phyloP scores from a whole-genome alignment of 2,888 invertebrate genomes.

The Keiferia lycopersicella region DNA sequence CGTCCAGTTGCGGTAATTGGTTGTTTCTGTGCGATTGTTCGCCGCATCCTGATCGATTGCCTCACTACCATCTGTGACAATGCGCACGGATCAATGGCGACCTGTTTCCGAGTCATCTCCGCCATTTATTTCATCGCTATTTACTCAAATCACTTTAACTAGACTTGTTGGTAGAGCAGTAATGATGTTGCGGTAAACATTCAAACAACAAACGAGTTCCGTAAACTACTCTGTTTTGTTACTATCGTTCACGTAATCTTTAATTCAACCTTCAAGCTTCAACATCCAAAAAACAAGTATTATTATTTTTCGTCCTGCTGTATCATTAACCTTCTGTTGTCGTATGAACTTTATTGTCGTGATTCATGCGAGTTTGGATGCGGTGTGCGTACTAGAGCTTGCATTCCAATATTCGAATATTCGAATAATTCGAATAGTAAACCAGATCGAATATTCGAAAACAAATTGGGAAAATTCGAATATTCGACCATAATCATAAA shows the following conservation, averaged over 20 bases:
- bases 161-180: background rate
- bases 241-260: conserved; percentile 11
- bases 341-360: conserved; percentile 43
- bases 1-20: conserved; percentile 46
- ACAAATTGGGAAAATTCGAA: no score
- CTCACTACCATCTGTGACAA: conserved; percentile 36
- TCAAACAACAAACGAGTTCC: conserved; percentile 4
- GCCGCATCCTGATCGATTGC: conserved; percentile 55
- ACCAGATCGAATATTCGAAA: no score
- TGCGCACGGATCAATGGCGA: background rate
- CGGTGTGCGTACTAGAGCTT: conserved; percentile 59
- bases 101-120: background rate
- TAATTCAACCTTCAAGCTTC: conserved; percentile 1
- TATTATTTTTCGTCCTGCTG: conserved; percentile 1
- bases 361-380: conserved; percentile 68
- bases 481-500: no score
- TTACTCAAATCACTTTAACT: background rate
- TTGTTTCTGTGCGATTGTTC: conserved; percentile 38
- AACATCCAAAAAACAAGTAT: conserved; percentile 1
- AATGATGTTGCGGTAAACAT: conserved; percentile 8
- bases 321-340: conserved; percentile 55
- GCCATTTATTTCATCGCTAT: background rate
- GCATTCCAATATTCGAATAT: no score
- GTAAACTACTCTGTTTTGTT: conserved; percentile 2
- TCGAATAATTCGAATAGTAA: no score